A percentile compares a stretch with the other conserved stretches of the same genome.
These are phyloP conservation scores for Autographa gamma DNA, from an alignment of 2,888 invertebrate genomes.

Conservation along the genomic window DNA sequence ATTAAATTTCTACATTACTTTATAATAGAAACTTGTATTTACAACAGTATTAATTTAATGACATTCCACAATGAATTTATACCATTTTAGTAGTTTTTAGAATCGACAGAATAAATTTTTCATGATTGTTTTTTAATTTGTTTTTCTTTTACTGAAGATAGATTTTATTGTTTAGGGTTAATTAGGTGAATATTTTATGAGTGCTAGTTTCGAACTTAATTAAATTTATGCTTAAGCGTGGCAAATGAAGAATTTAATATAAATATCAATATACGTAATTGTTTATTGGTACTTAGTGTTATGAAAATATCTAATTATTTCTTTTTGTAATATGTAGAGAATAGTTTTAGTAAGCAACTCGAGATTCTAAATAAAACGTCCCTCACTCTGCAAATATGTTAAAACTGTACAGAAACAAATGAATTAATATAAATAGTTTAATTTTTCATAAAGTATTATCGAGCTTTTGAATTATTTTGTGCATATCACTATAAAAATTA, in stretches of 20 bases:
- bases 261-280: constrained; percentile 4
- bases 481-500: not conserved
- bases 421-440: not conserved
- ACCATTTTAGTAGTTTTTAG: constrained; percentile 5
- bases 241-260: constrained; percentile 1
- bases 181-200: not conserved
- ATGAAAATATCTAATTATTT: not conserved
- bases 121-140: not conserved
- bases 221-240: not conserved
- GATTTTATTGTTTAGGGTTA: not conserved
- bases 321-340: not conserved
- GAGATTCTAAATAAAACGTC: constrained; percentile 1
- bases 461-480: not conserved
- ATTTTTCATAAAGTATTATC: not conserved
- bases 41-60: constrained; percentile 42
- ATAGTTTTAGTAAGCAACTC: constrained; percentile 4
- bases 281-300: not conserved
- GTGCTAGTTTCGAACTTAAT: not conserved
- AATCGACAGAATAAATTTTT: not conserved
- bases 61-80: constrained; percentile 37
- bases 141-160: not conserved
- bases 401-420: not conserved
- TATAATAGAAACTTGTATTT: not conserved
- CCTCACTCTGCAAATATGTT: not conserved
- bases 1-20: not conserved